Evolutionary conservation across 2,113 vertebrate genomes (phyloP).

Genomic region (Proterorhinus semilunaris): DNA sequence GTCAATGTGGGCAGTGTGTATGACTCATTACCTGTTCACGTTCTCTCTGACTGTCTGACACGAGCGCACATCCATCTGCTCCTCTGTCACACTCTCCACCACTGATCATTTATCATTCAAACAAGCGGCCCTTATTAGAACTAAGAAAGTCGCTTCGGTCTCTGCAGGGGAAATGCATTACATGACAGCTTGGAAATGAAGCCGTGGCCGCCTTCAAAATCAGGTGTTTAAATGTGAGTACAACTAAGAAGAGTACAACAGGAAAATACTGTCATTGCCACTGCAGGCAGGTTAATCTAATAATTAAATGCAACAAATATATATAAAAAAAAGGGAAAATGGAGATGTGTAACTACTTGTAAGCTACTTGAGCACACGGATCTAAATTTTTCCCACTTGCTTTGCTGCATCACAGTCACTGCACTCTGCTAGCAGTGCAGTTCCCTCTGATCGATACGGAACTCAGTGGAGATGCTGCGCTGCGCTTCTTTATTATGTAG

Average conservation of each 20-base stretch:
- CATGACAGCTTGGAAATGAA: conserved; percentile 4
- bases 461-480: conserved; percentile 38
- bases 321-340: no score
- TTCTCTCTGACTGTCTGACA: conserved; percentile 12
- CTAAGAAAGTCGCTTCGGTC: conserved; percentile 27
- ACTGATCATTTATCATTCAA: conserved; percentile 28
- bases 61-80: conserved; percentile 1
- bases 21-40: conserved; percentile 19
- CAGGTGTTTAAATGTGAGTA: not conserved
- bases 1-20: not conserved
- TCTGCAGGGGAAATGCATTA: conserved; percentile 5
- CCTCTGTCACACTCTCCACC: not conserved
- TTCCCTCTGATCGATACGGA: conserved; percentile 43
- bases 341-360: not conserved
- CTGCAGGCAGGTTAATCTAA: no score
- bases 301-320: no score
- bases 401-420: conserved; percentile 31
- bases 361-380: not conserved
- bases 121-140: conserved; percentile 38
- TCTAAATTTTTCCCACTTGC: not conserved
- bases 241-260: no score
- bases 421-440: conserved; percentile 12
- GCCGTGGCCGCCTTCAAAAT: not conserved
- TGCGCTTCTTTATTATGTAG: conserved; percentile 44
- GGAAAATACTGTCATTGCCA: no score